Evolutionary conservation across 1,140 invertebrate genomes (phyloP).

Genomic region (Apis laboriosa): DNA sequence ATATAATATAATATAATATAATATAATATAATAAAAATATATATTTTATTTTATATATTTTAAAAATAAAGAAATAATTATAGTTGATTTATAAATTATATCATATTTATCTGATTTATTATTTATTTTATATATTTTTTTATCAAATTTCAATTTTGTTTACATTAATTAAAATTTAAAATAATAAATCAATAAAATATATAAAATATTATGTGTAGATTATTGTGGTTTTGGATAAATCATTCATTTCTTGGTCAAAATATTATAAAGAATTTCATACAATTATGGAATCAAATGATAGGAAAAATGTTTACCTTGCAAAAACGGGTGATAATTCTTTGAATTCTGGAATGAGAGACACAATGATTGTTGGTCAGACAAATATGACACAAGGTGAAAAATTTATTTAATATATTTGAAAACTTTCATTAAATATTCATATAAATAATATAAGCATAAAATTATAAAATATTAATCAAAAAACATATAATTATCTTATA

Average conservation of each 20-base stretch:
- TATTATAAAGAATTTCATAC: not conserved
- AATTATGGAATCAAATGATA: conserved; percentile 61
- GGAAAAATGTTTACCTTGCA: conserved; percentile 62
- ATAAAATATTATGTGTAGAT: conserved; percentile 9
- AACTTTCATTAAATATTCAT: not conserved
- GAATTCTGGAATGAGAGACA: conserved; percentile 61
- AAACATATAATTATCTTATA: not conserved
- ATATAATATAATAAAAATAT: too few relatives aligned
- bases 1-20: too few relatives aligned
- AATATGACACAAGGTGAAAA: conserved; percentile 59
- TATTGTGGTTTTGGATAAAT: conserved; percentile 5
- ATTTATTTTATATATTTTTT: not conserved
- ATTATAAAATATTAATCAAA: not conserved
- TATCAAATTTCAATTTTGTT: not conserved
- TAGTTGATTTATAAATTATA: not conserved
- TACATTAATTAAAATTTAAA: not conserved
- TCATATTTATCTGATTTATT: not conserved
- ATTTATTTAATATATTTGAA: not conserved
- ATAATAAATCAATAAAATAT: not conserved
- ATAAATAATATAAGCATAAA: not conserved
- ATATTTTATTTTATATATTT: not conserved
- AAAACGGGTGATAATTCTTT: conserved; percentile 61
- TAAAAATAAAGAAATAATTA: not conserved
- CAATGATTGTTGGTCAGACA: conserved; percentile 60
- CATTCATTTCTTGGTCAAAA: not conserved